phyloP scores from a whole-genome alignment of 2,113 vertebrate genomes.

The Colius striatus region DNA sequence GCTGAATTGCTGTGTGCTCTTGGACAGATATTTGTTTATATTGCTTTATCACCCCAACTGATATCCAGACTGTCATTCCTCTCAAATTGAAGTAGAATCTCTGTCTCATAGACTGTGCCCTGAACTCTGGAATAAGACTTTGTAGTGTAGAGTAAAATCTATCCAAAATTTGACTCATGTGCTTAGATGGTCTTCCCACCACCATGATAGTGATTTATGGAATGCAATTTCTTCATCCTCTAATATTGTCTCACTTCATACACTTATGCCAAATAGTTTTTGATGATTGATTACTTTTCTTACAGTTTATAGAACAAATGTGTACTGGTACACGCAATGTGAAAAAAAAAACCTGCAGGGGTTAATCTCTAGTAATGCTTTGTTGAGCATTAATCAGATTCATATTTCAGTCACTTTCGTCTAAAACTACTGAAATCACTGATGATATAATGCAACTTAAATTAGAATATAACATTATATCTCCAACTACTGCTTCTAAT shows the following conservation, averaged over 20 bases:
- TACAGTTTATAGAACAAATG: background rate
- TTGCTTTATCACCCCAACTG: background rate
- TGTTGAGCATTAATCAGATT: background rate
- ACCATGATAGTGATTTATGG: background rate
- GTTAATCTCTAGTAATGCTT: background rate
- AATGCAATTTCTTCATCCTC: background rate
- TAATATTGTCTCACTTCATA: background rate
- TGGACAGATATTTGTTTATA: background rate
- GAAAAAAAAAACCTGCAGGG: background rate
- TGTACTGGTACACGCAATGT: background rate
- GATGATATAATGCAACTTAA: background rate
- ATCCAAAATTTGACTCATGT: background rate
- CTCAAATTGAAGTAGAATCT: accelerated
- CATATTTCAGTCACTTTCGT: background rate
- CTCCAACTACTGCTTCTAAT: background rate
- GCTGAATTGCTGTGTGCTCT: background rate
- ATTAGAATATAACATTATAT: background rate
- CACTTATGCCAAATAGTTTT: background rate
- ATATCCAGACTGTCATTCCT: background rate
- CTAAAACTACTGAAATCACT: background rate
- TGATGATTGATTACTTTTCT: background rate
- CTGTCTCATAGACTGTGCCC: background rate
- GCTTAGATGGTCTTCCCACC: background rate
- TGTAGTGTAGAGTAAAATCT: background rate
- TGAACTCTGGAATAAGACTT: background rate